Base-by-base conservation (phyloP, 2,888 invertebrate species). In the Ichneumoninae sp. region DNA sequence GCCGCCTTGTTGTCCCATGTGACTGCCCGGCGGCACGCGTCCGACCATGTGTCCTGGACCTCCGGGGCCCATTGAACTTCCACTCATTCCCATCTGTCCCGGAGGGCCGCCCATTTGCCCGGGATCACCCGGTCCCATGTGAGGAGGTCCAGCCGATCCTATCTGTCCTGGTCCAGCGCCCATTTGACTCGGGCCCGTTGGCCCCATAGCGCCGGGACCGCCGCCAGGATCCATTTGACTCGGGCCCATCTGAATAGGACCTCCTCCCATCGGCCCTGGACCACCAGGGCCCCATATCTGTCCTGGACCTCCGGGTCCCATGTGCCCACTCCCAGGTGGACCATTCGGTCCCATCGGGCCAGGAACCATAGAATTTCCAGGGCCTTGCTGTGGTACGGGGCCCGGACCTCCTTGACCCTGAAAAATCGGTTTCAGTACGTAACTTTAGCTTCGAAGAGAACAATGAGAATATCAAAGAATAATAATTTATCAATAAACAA, bases 151-250 rank as follows among this genome's bases (percentile, higher is more conserved):
- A 89, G 90, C 57, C 89, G 90, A 5, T 73, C 85, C 76, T 75
- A 87, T 86, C 44, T 86, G 87, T n/a, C 89, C 84, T 76, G 91
- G 90, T 78, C 92, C 92, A 13, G 91, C 92, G n/a, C 93, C 92
- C 89, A 90, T 90, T 78, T 90, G 90, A 5, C 89, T 90, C 10
- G 92, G 91, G 79, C 92, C 92, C 5, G 91, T 92, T n/a, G 93
- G 91, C 16, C 93, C 92, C 89, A 91, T 89, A 70, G 90, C 90
- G 8, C 90, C 90, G 1, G 92, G 90, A 81, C 91, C 92, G 10
- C 90, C 73, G 0, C 85, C 81, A 10, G 88, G 84, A 40, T 87
- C 88, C 84, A 88, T 85, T 33, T 83, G 83, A n/a, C 89, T 89
- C n/a, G 77, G 50, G 75, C 70, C 3, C 88, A 91, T 91, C 36